Percentiles rank a stretch among this genome's conserved stretches.
These are phyloP conservation scores for Notechis scutatus DNA, from an alignment of 2,113 vertebrate genomes.

Conservation along the genomic window DNA sequence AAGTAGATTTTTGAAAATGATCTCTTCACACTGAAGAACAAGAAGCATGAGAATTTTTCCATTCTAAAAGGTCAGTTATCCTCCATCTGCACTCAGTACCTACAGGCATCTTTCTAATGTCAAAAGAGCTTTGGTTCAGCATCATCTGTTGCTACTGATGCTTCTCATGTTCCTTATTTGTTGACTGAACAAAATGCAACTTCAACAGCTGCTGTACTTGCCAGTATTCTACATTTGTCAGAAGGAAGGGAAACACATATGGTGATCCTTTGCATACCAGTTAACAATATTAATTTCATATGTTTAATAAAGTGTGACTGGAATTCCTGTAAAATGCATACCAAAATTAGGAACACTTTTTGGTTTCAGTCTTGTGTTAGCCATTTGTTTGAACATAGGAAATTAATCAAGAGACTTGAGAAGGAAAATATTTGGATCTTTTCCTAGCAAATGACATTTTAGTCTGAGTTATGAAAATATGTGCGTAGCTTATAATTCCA, in stretches of 20 bases:
- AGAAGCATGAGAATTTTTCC: constrained; percentile 19
- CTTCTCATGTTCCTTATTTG: constrained; percentile 18
- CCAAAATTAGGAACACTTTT: not conserved
- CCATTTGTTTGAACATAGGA: not conserved
- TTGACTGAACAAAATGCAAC: not conserved
- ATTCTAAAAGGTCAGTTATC: constrained; percentile 33
- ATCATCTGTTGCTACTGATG: not conserved
- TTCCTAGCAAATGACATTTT: not conserved
- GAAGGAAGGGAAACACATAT: constrained; percentile 13
- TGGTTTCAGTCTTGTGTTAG: not conserved
- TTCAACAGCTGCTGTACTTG: not conserved
- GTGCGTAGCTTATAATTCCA: not conserved
- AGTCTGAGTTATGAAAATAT: not conserved
- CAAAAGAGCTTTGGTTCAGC: constrained; percentile 15
- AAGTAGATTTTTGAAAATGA: constrained; percentile 5
- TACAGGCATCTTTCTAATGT: constrained; percentile 34
- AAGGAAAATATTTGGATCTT: not conserved
- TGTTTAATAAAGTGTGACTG: constrained; percentile 12
- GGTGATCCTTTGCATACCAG: not conserved
- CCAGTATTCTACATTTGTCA: not conserved
- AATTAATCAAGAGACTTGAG: not conserved
- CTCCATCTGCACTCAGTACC: constrained; percentile 38
- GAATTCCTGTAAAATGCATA: not conserved
- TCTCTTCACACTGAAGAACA: constrained; percentile 16
- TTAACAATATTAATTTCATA: not conserved